Evolutionary conservation across 2,797 vertebrate genomes (phyloP).

Genomic region (Micromesistius poutassou): DNA sequence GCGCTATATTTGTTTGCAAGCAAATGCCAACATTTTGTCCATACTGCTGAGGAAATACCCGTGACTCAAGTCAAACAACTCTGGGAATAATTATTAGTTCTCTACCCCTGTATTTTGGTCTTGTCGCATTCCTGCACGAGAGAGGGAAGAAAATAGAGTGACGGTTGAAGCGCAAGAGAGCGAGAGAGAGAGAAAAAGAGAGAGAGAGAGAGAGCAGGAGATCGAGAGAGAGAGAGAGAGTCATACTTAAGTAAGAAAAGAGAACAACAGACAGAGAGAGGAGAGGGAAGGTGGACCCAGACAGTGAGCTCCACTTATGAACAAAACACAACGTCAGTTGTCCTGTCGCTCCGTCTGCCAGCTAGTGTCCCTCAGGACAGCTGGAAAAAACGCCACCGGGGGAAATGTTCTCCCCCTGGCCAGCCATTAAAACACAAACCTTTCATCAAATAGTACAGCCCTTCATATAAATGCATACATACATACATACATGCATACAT

Average conservation of each 20-base stretch:
- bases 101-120: conserved; percentile 39
- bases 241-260: too few relatives aligned
- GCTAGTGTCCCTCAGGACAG: conserved; percentile 29
- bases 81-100: conserved; percentile 43
- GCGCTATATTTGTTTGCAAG: neutral
- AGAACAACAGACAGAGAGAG: too few relatives aligned
- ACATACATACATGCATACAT: too few relatives aligned
- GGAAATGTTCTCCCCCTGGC: conserved; percentile 28
- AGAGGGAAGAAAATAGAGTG: neutral
- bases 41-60: conserved; percentile 30
- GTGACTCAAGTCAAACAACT: conserved; percentile 33
- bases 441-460: conserved; percentile 27
- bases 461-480: conserved; percentile 24
- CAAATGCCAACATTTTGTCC: neutral
- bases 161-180: neutral
- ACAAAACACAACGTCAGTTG: conserved; percentile 9
- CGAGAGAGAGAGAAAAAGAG: neutral
- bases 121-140: conserved; percentile 38
- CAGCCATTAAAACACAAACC: conserved; percentile 19
- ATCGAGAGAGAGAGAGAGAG: too few relatives aligned
- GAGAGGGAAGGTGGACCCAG: too few relatives aligned
- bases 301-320: too few relatives aligned
- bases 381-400: conserved; percentile 40
- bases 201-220: neutral
- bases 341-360: conserved; percentile 32